Evolutionary conservation across 2,797 vertebrate genomes (phyloP).

Genomic region (Poecilia velifera): DNA sequence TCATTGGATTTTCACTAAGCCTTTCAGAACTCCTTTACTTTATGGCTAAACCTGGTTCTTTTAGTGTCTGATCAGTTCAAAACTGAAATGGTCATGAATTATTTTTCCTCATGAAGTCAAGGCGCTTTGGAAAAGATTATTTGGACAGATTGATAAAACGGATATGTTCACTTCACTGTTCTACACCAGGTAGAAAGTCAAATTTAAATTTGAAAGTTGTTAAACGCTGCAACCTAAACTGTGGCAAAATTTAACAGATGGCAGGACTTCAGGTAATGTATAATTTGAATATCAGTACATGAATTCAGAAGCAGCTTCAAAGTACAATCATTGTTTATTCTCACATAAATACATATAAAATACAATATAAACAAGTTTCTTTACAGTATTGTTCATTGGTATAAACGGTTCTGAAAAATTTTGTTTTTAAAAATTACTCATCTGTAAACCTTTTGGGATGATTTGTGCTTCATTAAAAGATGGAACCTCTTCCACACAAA

Average conservation of each 20-base stretch:
- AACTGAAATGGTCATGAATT: background rate
- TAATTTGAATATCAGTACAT: background rate
- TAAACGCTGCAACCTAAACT: background rate
- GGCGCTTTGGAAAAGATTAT: background rate
- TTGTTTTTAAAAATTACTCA: background rate
- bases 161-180: background rate
- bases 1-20: background rate
- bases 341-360: conserved; percentile 81
- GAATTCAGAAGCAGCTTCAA: conserved; percentile 3
- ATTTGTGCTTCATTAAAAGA: conserved; percentile 9
- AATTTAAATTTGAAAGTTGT: background rate
- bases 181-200: background rate
- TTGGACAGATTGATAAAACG: background rate
- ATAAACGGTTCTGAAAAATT: conserved; percentile 11
- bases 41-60: background rate
- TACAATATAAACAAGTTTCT: conserved; percentile 65
- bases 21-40: background rate
- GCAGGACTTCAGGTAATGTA: background rate
- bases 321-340: conserved; percentile 72
- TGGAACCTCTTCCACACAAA: conserved; percentile 29
- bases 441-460: conserved; percentile 20
- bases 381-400: conserved; percentile 51
- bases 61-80: background rate
- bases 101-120: background rate
- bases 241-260: background rate